These are phyloP conservation scores for Amyelois transitella DNA, from an alignment of 1,140 invertebrate genomes.

Conservation along the genomic window DNA sequence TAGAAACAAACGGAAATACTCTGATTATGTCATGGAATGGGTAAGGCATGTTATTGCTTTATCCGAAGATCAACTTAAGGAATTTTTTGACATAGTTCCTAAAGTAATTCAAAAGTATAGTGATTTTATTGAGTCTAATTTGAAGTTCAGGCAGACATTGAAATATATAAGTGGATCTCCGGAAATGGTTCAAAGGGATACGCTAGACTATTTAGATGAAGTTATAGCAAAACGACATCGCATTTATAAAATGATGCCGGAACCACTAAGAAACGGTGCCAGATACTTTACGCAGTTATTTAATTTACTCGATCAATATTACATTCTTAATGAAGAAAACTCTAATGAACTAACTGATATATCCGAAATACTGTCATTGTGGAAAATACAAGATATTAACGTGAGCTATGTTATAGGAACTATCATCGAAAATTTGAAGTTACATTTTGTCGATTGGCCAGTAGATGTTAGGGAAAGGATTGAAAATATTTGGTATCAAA, in stretches of 20 bases:
- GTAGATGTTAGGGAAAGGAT: not conserved
- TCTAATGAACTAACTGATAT: not conserved
- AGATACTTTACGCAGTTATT: not conserved
- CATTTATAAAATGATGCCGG: not conserved
- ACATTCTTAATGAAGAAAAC: not conserved
- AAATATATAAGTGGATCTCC: not conserved
- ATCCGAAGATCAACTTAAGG: not conserved
- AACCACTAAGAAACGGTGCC: not conserved
- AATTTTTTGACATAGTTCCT: not conserved
- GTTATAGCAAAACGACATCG: not conserved
- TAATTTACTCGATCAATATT: not conserved
- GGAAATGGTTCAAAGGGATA: not conserved
- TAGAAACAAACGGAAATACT: slow-evolving; percentile 25
- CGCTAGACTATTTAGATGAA: not conserved
- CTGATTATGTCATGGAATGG: not conserved
- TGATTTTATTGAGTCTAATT: not conserved
- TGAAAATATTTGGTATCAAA: not conserved
- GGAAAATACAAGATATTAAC: not conserved
- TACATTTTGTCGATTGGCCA: not conserved
- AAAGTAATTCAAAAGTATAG: not conserved
- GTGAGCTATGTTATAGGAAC: not conserved
- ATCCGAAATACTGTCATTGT: not conserved
- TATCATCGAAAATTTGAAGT: not conserved
- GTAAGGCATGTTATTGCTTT: not conserved
- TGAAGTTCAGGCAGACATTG: not conserved